phyloP scores from a whole-genome alignment of 92 coral and sea anemone species.

The Phymanthus crucifer region DNA sequence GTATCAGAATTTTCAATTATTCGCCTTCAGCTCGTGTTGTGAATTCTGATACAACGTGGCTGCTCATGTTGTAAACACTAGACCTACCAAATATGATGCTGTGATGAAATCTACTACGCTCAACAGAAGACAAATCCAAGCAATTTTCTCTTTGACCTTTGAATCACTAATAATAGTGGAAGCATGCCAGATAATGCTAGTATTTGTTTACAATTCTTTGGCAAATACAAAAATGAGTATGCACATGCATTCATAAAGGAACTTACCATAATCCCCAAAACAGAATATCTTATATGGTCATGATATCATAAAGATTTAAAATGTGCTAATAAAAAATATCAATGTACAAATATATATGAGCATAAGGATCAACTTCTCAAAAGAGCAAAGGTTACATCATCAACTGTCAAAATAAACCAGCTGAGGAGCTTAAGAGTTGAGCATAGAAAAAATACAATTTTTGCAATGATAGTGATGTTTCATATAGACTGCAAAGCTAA shows the following conservation, averaged over 20 bases:
- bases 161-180: slow-evolving; percentile 7
- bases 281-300: neutral
- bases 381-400: neutral
- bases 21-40: too few species aligned
- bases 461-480: neutral
- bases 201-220: neutral
- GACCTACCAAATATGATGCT: neutral
- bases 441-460: neutral
- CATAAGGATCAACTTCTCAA: neutral
- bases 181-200: neutral
- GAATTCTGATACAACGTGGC: too few species aligned
- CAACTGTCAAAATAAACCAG: neutral
- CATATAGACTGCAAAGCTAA: too few species aligned
- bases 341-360: too few species aligned
- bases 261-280: neutral
- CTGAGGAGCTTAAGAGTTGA: neutral
- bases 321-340: neutral
- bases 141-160: neutral
- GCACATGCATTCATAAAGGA: neutral
- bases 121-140: too few species aligned
- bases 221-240: neutral
- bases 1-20: too few species aligned
- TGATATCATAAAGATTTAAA: neutral
- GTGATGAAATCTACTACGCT: neutral
- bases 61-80: too few species aligned